Base-by-base conservation (phyloP, 2,113 vertebrate genomes). In the Pelecanoides urinatrix region DNA sequence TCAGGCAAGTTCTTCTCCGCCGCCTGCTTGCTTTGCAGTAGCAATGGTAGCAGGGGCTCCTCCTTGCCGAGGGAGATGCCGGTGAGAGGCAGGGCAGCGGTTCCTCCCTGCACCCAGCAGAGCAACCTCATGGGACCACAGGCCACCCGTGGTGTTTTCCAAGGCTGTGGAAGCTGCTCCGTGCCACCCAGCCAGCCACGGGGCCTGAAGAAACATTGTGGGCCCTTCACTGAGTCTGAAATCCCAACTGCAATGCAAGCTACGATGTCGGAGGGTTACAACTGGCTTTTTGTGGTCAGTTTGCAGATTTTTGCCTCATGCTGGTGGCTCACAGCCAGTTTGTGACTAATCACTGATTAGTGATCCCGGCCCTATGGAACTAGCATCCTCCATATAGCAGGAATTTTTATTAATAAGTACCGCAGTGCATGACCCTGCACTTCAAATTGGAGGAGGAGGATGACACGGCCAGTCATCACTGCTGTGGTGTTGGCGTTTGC, bases 11-110 rank as follows among this genome's bases (percentile, higher is more conserved):
- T 67, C 38, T 56, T n/a, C 42, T 32, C 22, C 36, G 55, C 44
- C 1, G 2, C 13, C 36, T 72, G 16, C 6, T 6, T 92, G 61
- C 47, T 79, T 20, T 29, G 50, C 16, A 45, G n/a, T 2, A 56
- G 47, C 29, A 45, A 36, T 4, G 18, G 21, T 2, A 75, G 32
- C 10, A 25, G 36, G 13, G 26, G 25, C 36, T 72, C 26, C 36
- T 42, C 32, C 52, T 47, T 21, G 18, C 0, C 0, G 7, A 34
- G 52, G 19, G 10, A 62, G 47, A 29, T 44, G 40, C 9, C 1
- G 3, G 5, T 7, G 25, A 49, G 38, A 62, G 30, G 61, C 32
- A 88, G 22, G 3, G 3, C 32, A 22, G 3, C 2, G 4, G 12
- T 2, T 55, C 65, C 23, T 47, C 32, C 30, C 65, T 36, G 47